Base-by-base conservation (phyloP, 1,140 invertebrate genomes). In the Leptinotarsa defecta region DNA sequence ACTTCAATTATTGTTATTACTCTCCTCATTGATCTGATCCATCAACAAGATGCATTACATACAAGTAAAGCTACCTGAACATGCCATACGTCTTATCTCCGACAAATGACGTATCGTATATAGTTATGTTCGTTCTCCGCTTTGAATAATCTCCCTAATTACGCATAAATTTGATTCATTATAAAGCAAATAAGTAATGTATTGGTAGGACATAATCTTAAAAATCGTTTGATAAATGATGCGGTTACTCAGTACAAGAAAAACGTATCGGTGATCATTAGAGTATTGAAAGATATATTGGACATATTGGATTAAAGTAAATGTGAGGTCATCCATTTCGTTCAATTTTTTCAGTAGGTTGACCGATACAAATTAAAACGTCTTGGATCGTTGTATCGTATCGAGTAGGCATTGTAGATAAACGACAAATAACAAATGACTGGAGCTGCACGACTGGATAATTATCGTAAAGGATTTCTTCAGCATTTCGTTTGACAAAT, bases 291-390 rank as follows among this genome's bases (percentile, higher is more conserved):
- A 65, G 64, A 65, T 65, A 65, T 65, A 65, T 65, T 65, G 64
- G 64, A 65, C 64, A 34, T 65, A 65, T 65, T 65, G 64, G 27
- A 65, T 65, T 65, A 65, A 22, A 65, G 64, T 15, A n/a, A 65
- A 65, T 65, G 64, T 20, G 64, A 34, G 20, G 20, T 22, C 64
- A 65, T 65, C 20, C 27, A 65, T 65, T 65, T 65, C 27, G 27
- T 24, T 65, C 64, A 22, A 65, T 43, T 57, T 57, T 57, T 57
- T 57, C 52, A 57, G 52, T 57, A 57, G 52, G 52, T 43, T 57
- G 52, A 57, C 52, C 52, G n/a, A 19, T 57, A 57, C 52, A 57
- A 57, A 57, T 57, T 57, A 19, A 57, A 57, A 57, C n/a, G 52
- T 57, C 52, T 57, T 19, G 52, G 15, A 15, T n/a, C 52, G 52